Evolutionary conservation across 2,888 invertebrate species (phyloP).

Genomic region (Bursaphelenchus okinawaensis): DNA sequence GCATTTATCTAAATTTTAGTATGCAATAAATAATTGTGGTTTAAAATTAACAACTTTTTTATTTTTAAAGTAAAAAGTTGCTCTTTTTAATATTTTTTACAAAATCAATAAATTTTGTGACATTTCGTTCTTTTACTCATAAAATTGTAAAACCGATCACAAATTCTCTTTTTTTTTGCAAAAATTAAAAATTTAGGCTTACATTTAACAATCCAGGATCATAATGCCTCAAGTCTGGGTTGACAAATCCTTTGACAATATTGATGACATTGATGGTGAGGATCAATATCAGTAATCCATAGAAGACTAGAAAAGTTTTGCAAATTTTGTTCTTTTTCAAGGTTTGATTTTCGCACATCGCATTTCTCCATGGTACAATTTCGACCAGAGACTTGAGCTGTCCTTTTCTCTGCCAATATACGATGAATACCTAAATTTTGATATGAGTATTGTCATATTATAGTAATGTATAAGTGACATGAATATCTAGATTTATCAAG

Average conservation of each 20-base stretch:
- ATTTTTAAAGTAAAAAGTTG: too few species aligned
- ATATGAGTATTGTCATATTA: too few species aligned
- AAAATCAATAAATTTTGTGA: too few species aligned
- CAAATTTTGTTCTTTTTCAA: slow-evolving; percentile 3
- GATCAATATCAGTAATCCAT: slow-evolving; percentile 4
- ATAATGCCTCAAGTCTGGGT: neutral
- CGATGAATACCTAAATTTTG: slow-evolving; percentile 18
- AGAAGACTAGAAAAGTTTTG: slow-evolving; percentile 12
- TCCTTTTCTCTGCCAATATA: slow-evolving; percentile 17
- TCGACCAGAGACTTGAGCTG: slow-evolving; percentile 6
- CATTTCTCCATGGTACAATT: slow-evolving; percentile 12
- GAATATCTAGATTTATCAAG: too few species aligned
- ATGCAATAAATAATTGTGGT: too few species aligned
- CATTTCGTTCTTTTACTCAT: too few species aligned
- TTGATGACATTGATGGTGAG: neutral
- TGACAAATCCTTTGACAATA: neutral
- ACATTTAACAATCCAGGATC: neutral
- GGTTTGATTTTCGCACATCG: neutral
- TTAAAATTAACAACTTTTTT: too few species aligned
- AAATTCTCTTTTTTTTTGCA: neutral
- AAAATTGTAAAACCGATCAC: neutral
- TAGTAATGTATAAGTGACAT: too few species aligned
- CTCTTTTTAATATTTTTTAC: too few species aligned
- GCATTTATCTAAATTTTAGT: too few species aligned
- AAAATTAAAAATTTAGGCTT: too few species aligned